These are phyloP conservation scores for Ceyx cyanopectus DNA, from an alignment of 2,113 vertebrate genomes.

Conservation along the genomic window DNA sequence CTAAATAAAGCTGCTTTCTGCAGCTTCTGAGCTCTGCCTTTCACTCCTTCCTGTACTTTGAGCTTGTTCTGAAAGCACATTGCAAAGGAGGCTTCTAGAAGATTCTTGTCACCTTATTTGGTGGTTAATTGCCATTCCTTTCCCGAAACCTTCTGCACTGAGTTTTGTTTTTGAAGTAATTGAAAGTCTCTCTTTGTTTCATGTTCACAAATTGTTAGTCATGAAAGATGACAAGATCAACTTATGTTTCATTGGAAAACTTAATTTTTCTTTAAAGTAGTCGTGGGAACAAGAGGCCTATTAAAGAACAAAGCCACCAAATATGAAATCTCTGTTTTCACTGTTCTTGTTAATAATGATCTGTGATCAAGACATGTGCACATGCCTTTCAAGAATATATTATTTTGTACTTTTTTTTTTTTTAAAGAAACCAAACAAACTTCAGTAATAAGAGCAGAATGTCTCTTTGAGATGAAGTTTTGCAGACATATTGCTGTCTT, in stretches of 20 bases:
- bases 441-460: slow-evolving; percentile 29
- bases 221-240: slow-evolving; percentile 76
- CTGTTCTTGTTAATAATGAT: slow-evolving; percentile 68
- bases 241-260: slow-evolving; percentile 71
- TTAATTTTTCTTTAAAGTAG: slow-evolving; percentile 73
- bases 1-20: slow-evolving; percentile 6
- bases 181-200: slow-evolving; percentile 76
- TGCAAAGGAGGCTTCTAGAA: slow-evolving; percentile 60
- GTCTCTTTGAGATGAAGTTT: slow-evolving; percentile 46
- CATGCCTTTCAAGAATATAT: slow-evolving; percentile 67
- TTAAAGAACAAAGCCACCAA: slow-evolving; percentile 75
- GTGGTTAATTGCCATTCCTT: slow-evolving; percentile 74
- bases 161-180: slow-evolving; percentile 74
- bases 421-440: neutral
- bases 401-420: slow-evolving; percentile 50
- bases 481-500: neutral
- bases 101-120: slow-evolving; percentile 71
- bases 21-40: neutral
- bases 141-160: slow-evolving; percentile 58
- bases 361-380: slow-evolving; percentile 67
- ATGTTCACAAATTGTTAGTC: slow-evolving; percentile 76
- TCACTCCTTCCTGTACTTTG: slow-evolving; percentile 53
- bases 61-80: slow-evolving; percentile 51
- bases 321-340: slow-evolving; percentile 61
- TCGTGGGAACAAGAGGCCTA: slow-evolving; percentile 68